Evolutionary conservation across 2,888 invertebrate species (phyloP), one percentile per base, ranked within the genome.

Genomic region (Sipha maydis): DNA sequence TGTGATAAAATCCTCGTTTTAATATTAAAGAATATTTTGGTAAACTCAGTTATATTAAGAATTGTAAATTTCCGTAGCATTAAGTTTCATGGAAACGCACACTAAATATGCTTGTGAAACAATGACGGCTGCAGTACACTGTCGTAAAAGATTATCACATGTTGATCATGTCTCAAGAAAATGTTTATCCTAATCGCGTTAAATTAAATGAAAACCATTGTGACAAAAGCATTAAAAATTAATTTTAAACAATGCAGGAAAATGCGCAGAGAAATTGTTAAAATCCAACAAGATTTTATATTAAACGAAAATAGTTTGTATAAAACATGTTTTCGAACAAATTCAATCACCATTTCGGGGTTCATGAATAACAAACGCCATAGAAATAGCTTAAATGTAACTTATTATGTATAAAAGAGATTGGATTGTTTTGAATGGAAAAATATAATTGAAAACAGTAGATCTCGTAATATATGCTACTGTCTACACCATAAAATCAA

Each of bases 71-170:
- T 67, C 21, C 67, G 80, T 48, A 17, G 31, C 31, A 83, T 83
- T 31, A 71, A 71, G 71, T 71, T 71, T 83, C 17, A 19, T 31
- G 56, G 34, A 34, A 34, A 34, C 25, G 61, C 61, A 21, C 48
- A 48, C 54, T 78, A 80, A 80, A 38, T 48, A 61, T 25, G 61
- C n/a, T n/a, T 80, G 7, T 38, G 38, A 25, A 79, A 79, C 56
- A 56, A 61, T 19, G 31, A n/a, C 25, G 25, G 25, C 34, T 14
- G 38, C 31, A n/a, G 69, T 61, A 17, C n/a, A 14, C 11, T 79
- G 34, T 56, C 61, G 61, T 67, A 80, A 80, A 79, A 61, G 3
- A 80, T 67, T 80, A 67, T 67, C 61, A 31, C 78, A 56, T 54
- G 38, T 25, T 25, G 75, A 38, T 38, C 75, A 3, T 25, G 25